Evolutionary conservation across 2,113 vertebrate genomes (phyloP), one percentile per base, ranked within the genome.

Genomic region (Tupaia chinensis): DNA sequence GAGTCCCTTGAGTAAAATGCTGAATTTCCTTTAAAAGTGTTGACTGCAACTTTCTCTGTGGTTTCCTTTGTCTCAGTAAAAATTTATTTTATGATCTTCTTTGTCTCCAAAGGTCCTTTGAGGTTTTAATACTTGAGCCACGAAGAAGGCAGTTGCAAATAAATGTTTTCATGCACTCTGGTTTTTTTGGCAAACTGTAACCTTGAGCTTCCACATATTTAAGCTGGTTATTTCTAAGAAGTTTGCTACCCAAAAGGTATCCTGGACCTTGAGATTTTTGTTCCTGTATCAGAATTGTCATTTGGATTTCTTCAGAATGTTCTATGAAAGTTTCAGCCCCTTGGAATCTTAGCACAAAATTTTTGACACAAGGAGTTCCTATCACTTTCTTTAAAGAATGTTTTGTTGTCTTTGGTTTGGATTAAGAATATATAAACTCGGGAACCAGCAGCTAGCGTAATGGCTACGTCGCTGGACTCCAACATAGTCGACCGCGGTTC

Each of bases 221-320:
- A 70, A 99, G 97, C n/a, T 98, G 97, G 65, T 98, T 98, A 95
- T 97, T 98, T 98, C 98, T 99, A 94, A 99, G 80, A 96, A 98
- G 98, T 88, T 98, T 98, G 87, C 86, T 98, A 76, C 98, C 96
- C 79, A 99, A 96, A 98, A 99, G 78, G 97, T 96, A 68, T 97
- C 95, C 95, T 4, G 98, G 72, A 96, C 3, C 80, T 96, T 98
- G 16, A 98, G 95, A 87, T 98, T 99, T 81, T 97, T 98, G 89
- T 16, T 95, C 97, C 94, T 98, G 89, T 98, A 99, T 98, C 98
- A 93, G 8, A 94, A 98, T 66, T 1, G 97, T 98, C 89, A 79
- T 97, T 92, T 88, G 97, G 87, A 99, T 98, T 44, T 97, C 97
- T 89, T 98, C 97, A 85, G 98, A 98, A 22, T 99, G 98, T 16